Evolutionary conservation across 2,797 vertebrate species (phyloP).

Genomic region (Ceryle rudis): DNA sequence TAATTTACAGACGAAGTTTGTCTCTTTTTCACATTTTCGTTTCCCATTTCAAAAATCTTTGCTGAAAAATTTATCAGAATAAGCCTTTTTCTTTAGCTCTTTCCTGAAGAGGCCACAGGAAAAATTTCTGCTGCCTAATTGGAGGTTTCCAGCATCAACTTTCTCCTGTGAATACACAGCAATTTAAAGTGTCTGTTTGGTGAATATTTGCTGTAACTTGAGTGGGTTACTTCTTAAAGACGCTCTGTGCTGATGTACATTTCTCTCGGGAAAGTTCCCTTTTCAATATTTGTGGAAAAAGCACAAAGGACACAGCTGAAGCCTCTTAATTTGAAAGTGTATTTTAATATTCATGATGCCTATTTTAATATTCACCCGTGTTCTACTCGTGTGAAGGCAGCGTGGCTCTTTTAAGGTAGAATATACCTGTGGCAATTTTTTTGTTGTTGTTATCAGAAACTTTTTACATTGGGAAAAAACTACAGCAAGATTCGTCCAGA

Average conservation of each 20-base stretch:
- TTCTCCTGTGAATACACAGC: neutral
- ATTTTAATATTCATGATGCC: slow-evolving; percentile 11
- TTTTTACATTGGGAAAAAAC: neutral
- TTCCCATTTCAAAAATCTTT: slow-evolving; percentile 5
- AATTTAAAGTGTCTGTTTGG: neutral
- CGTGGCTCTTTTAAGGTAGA: neutral
- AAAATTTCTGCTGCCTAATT: slow-evolving; percentile 13
- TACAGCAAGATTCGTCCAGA: neutral
- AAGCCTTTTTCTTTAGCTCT: neutral
- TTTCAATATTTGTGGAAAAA: slow-evolving; percentile 29
- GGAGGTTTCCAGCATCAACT: neutral
- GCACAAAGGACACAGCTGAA: slow-evolving; percentile 21
- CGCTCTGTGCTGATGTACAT: neutral
- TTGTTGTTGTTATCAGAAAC: neutral
- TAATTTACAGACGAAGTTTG: neutral
- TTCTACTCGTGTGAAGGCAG: neutral
- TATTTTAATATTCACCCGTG: slow-evolving; percentile 2
- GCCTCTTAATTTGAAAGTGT: neutral
- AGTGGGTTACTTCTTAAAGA: neutral
- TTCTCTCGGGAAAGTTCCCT: neutral
- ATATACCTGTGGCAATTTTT: neutral
- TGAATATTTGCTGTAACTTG: neutral
- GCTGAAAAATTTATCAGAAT: slow-evolving; percentile 46
- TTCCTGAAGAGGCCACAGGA: neutral
- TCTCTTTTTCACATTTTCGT: slow-evolving; percentile 5